Percentiles rank a stretch among this genome's conserved stretches.
These are phyloP conservation scores for Clupea harengus DNA, from an alignment of 2,113 vertebrate genomes.

Conservation along the genomic window DNA sequence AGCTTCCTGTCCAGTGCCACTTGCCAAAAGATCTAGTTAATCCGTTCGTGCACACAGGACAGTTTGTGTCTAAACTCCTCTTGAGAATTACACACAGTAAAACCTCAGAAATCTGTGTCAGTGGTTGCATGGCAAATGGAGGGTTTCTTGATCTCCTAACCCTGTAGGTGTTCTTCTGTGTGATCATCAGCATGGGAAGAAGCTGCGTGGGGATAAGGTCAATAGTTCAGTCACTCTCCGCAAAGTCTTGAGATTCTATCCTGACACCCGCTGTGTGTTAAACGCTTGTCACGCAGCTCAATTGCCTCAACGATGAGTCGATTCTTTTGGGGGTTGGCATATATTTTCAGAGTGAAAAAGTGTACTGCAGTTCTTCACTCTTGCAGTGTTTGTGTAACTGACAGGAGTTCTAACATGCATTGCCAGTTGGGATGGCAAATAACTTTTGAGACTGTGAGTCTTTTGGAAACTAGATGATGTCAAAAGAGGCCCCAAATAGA, in stretches of 20 bases:
- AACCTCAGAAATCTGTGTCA: background rate
- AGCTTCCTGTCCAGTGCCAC: background rate
- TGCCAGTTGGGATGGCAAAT: no score
- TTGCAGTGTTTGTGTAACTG: no score
- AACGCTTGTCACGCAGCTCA: background rate
- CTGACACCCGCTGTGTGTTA: background rate
- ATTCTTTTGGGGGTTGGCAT: background rate
- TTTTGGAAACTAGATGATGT: no score
- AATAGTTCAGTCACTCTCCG: background rate
- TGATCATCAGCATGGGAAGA: constrained; percentile 5
- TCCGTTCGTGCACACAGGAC: background rate
- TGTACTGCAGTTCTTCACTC: no score
- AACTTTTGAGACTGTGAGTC: no score
- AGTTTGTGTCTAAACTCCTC: background rate
- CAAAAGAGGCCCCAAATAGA: no score
- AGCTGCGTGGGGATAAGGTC: background rate
- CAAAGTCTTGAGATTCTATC: background rate
- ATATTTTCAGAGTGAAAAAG: no score
- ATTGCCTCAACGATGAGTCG: background rate
- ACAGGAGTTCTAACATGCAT: no score
- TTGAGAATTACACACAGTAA: background rate
- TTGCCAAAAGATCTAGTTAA: background rate
- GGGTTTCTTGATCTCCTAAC: background rate
- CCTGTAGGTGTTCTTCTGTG: background rate
- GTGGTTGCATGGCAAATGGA: background rate